Evolutionary conservation across 2,797 vertebrate species (phyloP), one percentile per base, ranked within the genome.

Genomic region (Oophaga sylvatica): DNA sequence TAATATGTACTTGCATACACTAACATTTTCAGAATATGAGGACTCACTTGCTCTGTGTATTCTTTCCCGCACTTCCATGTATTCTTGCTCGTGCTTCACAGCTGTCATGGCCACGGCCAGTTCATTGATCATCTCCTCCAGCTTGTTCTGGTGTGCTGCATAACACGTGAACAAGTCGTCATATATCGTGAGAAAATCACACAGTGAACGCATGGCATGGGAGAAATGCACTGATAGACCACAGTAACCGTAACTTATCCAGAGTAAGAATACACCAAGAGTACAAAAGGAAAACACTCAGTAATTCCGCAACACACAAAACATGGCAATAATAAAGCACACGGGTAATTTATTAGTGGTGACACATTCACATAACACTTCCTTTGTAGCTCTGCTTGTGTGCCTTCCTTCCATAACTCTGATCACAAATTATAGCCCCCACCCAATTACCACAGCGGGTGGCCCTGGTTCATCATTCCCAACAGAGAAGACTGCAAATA

Each of bases 71-170:
- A 99, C 98, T 94, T 99, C 98, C 98, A 99, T 99, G 96, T 99
- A 99, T 92, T 99, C 98, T 94, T 99, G 98, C 90, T 99, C 98
- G 0, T 99, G 98, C 92, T 99, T 99, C 5, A 99, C 98, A 0
- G 98, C 98, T 0, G 98, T 99, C 98, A 99, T 99, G 0, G 98
- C 97, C 88, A 99, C 97, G 0, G 98, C 98, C 82, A 99, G 92
- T 91, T 99, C 98, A 1, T 99, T 99, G 91, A 99, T 99, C 98
- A 99, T 99, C 93, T 99, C 98, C 95, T 99, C 98, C 93, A 99
- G 94, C 92, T 99, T 99, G 95, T 99, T 99, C 94, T 99, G 98
- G 90, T 99, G 98, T 90, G 97, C 98, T 99, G 92, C 0, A 6
- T 84, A 81, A 87, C 86, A 92, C 67, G 59, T 91, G 77, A 85